Evolutionary conservation across 2,113 vertebrate genomes (phyloP).

Genomic region (Gambusia affinis): DNA sequence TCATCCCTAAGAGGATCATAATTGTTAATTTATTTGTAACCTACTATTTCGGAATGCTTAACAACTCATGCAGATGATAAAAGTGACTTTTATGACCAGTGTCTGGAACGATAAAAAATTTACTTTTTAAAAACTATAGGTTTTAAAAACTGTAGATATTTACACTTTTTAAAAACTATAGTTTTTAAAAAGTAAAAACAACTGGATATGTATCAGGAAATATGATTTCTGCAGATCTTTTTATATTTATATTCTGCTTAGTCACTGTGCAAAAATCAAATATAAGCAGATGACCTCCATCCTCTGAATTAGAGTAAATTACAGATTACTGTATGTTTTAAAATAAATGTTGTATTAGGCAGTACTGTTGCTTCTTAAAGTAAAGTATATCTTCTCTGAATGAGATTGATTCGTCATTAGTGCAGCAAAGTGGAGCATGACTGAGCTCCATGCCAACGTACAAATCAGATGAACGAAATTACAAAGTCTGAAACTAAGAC

Average conservation of each 20-base stretch:
- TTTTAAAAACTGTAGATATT: too few species aligned
- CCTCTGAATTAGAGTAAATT: not conserved
- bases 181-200: too few species aligned
- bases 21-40: not conserved
- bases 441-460: conserved; percentile 1
- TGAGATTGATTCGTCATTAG: not conserved
- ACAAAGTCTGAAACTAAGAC: conserved; percentile 9
- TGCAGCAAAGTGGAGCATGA: not conserved
- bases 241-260: not conserved
- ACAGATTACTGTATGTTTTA: not conserved
- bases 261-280: not conserved
- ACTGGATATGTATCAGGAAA: too few species aligned
- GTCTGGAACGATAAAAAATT: too few species aligned
- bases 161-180: too few species aligned
- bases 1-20: not conserved
- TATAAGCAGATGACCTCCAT: not conserved
- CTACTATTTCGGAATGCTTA: not conserved
- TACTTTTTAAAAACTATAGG: too few species aligned
- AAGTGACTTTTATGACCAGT: too few species aligned
- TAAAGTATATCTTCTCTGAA: not conserved
- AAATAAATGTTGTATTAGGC: too few species aligned
- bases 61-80: not conserved
- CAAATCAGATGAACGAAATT: conserved; percentile 19
- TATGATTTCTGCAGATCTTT: too few species aligned
- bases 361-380: not conserved